Percentiles rank a stretch among this genome's conserved stretches.
These are phyloP conservation scores for Caenorhabditis sp. DNA, from an alignment of 2,888 invertebrate species.

Conservation along the genomic window DNA sequence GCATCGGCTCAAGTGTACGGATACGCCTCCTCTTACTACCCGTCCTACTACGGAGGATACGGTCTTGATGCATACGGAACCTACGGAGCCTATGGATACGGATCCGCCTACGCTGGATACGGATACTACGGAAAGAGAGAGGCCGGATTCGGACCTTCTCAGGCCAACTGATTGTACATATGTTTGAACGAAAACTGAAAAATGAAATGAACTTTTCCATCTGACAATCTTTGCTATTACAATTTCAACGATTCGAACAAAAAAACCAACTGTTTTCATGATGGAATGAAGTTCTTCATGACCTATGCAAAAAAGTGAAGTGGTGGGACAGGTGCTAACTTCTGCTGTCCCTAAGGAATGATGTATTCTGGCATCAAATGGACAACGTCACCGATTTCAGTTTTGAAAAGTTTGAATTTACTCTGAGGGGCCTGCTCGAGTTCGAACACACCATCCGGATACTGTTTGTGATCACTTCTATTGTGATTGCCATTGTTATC, in stretches of 20 bases:
- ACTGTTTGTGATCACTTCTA: background rate
- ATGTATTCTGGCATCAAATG: too few species aligned
- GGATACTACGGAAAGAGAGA: conserved; percentile 23
- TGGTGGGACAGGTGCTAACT: too few species aligned
- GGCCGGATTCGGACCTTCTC: conserved; percentile 13
- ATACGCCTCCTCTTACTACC: conserved; percentile 16
- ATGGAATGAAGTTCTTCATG: too few species aligned
- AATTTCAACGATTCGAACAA: too few species aligned
- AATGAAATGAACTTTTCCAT: too few species aligned
- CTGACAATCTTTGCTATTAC: too few species aligned
- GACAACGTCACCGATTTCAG: too few species aligned
- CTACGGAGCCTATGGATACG: conserved; percentile 8
- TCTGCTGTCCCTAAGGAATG: too few species aligned
- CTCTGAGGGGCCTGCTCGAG: background rate
- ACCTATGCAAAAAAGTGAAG: too few species aligned
- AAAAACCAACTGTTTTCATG: too few species aligned
- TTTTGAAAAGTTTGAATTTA: too few species aligned
- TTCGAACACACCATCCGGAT: background rate
- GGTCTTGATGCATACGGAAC: conserved; percentile 1
- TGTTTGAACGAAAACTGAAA: conserved; percentile 6
- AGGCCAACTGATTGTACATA: background rate
- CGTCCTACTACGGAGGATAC: conserved; percentile 17
- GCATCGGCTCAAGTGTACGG: conserved; percentile 8
- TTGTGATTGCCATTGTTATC: background rate
- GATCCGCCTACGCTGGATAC: conserved; percentile 14